These are phyloP conservation scores for Melitaea athalia DNA, from an alignment of 2,888 invertebrate genomes.

Conservation along the genomic window DNA sequence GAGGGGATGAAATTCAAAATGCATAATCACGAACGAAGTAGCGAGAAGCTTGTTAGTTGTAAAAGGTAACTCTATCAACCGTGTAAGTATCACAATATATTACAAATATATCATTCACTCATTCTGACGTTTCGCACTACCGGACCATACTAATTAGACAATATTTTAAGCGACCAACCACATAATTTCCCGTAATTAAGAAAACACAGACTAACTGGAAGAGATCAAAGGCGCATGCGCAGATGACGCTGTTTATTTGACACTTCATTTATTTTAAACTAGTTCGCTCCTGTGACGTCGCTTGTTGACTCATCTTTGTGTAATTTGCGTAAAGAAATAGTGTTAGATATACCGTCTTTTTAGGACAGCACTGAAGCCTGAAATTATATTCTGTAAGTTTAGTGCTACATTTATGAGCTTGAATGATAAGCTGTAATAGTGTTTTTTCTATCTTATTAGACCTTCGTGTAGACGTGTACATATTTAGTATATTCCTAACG, in stretches of 20 bases:
- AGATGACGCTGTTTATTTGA: conserved; percentile 27
- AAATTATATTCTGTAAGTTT: too few species aligned
- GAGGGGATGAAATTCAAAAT: too few species aligned
- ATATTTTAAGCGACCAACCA: conserved; percentile 36
- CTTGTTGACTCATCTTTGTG: not conserved
- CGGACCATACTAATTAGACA: conserved; percentile 33
- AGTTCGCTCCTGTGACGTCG: conserved; percentile 6
- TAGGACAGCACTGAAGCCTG: too few species aligned
- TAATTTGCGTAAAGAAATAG: not conserved
- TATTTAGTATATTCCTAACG: too few species aligned
- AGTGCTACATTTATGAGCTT: too few species aligned
- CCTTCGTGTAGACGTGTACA: too few species aligned
- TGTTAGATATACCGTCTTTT: too few species aligned
- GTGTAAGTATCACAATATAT: not conserved
- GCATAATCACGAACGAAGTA: too few species aligned
- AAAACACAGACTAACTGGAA: conserved; percentile 27
- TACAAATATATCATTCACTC: conserved; percentile 10
- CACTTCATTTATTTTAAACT: conserved; percentile 32
- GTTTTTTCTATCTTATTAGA: too few species aligned
- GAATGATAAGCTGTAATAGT: too few species aligned
- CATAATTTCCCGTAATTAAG: conserved; percentile 38
- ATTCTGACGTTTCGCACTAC: conserved; percentile 27
- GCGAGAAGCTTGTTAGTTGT: not conserved
- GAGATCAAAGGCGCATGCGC: conserved; percentile 35
- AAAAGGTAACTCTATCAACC: not conserved